phyloP scores from a whole-genome alignment of 35 echinoderm and acorn worm genomes.

The Nesometra sesokonis region DNA sequence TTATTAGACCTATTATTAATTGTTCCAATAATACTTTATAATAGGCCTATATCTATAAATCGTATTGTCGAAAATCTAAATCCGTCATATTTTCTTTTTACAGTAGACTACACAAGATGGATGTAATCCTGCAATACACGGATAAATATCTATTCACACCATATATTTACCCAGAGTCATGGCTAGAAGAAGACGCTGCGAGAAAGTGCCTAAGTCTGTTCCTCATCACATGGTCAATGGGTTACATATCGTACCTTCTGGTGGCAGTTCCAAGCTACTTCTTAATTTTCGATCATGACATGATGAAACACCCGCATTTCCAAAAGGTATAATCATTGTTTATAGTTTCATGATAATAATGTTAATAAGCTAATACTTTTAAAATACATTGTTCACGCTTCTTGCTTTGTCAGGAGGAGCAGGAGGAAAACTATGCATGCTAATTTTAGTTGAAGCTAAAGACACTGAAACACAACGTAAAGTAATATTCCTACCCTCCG shows the following conservation, averaged over 20 bases:
- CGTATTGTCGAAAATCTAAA: too few relatives aligned
- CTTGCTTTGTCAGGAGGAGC: too few relatives aligned
- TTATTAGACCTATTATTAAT: too few relatives aligned
- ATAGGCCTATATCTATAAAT: too few relatives aligned
- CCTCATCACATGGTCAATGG: neutral
- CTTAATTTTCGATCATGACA: neutral
- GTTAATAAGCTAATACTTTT: too few relatives aligned
- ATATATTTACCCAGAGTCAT: neutral
- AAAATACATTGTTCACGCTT: too few relatives aligned
- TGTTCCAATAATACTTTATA: too few relatives aligned
- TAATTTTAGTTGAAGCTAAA: too few relatives aligned
- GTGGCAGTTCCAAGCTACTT: neutral
- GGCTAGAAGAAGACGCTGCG: neutral
- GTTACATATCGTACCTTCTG: neutral
- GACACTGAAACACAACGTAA: too few relatives aligned
- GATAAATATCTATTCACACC: constrained; percentile 3
- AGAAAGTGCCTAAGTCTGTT: constrained; percentile 1
- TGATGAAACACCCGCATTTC: constrained; percentile 4
- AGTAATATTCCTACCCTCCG: too few relatives aligned
- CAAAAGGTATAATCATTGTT: neutral
- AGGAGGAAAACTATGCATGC: too few relatives aligned
- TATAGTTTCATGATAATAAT: neutral
- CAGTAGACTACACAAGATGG: neutral
- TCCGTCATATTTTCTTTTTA: neutral
- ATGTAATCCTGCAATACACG: neutral